These are phyloP conservation scores for Acanthis flammea DNA, from an alignment of 2,797 vertebrate species.

Conservation along the genomic window DNA sequence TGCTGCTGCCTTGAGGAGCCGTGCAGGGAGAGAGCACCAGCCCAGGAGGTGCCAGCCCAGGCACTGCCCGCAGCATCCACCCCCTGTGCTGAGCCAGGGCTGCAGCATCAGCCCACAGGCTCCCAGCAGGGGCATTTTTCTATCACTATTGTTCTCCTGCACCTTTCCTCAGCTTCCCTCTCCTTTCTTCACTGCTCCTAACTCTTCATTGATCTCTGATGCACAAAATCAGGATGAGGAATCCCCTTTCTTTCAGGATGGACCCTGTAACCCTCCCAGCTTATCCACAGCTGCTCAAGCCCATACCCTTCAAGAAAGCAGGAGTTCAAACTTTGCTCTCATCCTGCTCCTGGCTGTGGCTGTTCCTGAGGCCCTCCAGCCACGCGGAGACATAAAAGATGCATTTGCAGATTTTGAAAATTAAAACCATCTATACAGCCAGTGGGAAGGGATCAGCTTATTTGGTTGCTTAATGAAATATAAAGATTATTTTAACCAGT, in stretches of 20 bases:
- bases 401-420: conserved; percentile 83
- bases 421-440: conserved; percentile 84
- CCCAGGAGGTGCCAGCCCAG: not conserved
- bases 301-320: conserved; percentile 50
- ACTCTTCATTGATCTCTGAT: not conserved
- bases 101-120: not conserved
- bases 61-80: not conserved
- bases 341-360: conserved; percentile 59
- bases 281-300: not conserved
- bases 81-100: not conserved
- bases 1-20: not conserved
- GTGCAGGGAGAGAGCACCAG: rapidly evolving
- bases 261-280: not conserved
- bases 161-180: not conserved
- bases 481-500: conserved; percentile 88
- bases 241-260: not conserved
- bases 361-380: conserved; percentile 71
- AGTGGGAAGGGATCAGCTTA: conserved; percentile 81
- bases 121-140: rapidly evolving
- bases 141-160: not conserved
- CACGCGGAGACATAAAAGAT: conserved; percentile 78
- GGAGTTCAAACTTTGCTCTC: conserved; percentile 66
- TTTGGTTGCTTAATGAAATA: conserved; percentile 87
- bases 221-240: not conserved
- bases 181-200: not conserved